Base-by-base conservation (phyloP, 2,113 vertebrate species). In the Heterotilapia buettikoferi region DNA sequence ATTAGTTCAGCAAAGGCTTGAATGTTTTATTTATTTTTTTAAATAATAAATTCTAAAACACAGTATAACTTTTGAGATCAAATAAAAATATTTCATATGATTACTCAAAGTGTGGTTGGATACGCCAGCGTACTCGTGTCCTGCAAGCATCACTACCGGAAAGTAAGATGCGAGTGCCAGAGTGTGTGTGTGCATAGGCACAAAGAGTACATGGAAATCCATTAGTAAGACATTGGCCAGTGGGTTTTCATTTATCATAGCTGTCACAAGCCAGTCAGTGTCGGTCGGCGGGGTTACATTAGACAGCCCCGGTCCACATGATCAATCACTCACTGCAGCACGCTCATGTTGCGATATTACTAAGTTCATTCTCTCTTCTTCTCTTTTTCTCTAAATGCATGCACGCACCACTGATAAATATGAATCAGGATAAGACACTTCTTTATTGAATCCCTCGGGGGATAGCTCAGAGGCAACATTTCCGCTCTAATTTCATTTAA, bases 211-310 rank as follows among this genome's bases (percentile, higher is more conserved):
- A 90, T 14, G 21, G 31, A 89, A 82, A 93, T 57, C 82, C 85
- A 89, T 94, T 92, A 94, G 84, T 85, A 53, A 86, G 90, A 89
- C 92, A 84, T 61, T 86, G 89, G 82, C 85, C 16, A 1, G 45
- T 90, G 66, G 83, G 89, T 87, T 91, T 91, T 90, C 90, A 95
- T 94, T 93, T 29, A 92, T 95, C 91, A 92, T 33, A 43, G 83
- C 86, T 90, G 91, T 92, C 93, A 89, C 76, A 82, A 87, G 84
- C 54, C 61, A 89, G 87, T 92, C 92, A 93, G 87, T 71, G 85
- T 78, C 18, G 76, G 93, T 92, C 85, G 45, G 86, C 13, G 5
- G 85, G 86, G 86, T 82, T 88, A 90, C 89, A 88, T 91, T 83
- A 86, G 86, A 92, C 66, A 9, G 73, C 10, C 78, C 11, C 33